These are phyloP conservation scores for Drosophila pandora DNA, from an alignment of 1,140 invertebrate species.

Conservation along the genomic window DNA sequence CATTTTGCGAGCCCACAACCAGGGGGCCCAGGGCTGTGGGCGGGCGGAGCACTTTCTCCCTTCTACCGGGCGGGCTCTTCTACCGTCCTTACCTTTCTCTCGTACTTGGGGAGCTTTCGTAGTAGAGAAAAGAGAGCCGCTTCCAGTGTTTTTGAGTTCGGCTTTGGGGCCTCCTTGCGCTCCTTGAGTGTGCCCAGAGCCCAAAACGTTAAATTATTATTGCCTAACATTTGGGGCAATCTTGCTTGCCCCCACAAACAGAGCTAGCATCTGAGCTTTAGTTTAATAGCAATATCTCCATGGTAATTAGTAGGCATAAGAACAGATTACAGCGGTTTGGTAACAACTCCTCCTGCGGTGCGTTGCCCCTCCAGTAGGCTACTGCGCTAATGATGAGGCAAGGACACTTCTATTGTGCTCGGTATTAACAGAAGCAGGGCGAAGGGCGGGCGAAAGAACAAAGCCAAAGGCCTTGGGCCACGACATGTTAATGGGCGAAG, in stretches of 20 bases:
- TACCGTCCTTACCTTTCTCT: slow-evolving; percentile 9
- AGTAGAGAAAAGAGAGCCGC: slow-evolving; percentile 71
- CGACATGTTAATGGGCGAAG: slow-evolving; percentile 23
- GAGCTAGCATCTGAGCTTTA: too few relatives aligned
- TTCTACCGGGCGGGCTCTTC: slow-evolving; percentile 13
- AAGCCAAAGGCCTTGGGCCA: slow-evolving; percentile 17
- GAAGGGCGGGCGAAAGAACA: slow-evolving; percentile 11
- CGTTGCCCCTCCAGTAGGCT: not conserved
- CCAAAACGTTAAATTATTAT: slow-evolving; percentile 29
- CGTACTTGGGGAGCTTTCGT: slow-evolving; percentile 66
- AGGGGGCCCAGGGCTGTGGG: slow-evolving; percentile 7
- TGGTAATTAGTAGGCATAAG: too few relatives aligned
- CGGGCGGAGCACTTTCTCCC: slow-evolving; percentile 22
- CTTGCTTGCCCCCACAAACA: too few relatives aligned
- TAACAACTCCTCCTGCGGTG: not conserved
- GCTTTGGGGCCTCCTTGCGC: not conserved
- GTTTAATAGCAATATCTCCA: too few relatives aligned
- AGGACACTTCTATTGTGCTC: slow-evolving; percentile 2
- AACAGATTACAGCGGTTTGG: too few relatives aligned
- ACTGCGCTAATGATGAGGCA: slow-evolving; percentile 5
- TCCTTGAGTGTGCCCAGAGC: slow-evolving; percentile 62
- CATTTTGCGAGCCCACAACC: slow-evolving; percentile 55
- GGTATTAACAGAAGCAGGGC: too few relatives aligned
- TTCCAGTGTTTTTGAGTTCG: slow-evolving; percentile 24
- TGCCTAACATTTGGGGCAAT: slow-evolving; percentile 7